A percentile compares a stretch with the other conserved stretches of the same genome.
phyloP scores from a whole-genome alignment of 2,888 invertebrate genomes.

The Listrodromus nycthemerus region DNA sequence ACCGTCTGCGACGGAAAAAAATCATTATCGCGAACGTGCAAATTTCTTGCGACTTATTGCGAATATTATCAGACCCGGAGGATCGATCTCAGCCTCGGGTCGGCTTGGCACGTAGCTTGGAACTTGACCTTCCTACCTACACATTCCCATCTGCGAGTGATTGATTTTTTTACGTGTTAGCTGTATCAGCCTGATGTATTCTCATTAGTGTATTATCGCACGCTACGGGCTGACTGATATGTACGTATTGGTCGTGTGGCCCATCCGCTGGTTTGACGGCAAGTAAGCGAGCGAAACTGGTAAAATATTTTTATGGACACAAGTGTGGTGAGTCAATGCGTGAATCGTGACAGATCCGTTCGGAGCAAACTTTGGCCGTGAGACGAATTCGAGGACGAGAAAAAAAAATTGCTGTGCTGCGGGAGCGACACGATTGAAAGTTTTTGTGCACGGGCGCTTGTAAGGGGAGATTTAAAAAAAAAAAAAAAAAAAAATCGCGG shows the following conservation, averaged over 20 bases:
- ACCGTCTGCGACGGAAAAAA: no score
- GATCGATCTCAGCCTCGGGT: neutral
- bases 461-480: neutral
- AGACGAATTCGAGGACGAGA: constrained; percentile 46
- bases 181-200: constrained; percentile 15
- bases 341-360: constrained; percentile 28
- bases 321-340: neutral
- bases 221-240: constrained; percentile 27
- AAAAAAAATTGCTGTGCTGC: constrained; percentile 21
- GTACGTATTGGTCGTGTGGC: constrained; percentile 42
- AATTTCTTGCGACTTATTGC: neutral
- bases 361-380: constrained; percentile 39
- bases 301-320: constrained; percentile 27
- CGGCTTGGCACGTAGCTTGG: neutral
- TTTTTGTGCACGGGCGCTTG: neutral
- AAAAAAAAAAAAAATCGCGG: constrained; percentile 59
- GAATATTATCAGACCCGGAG: neutral
- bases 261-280: constrained; percentile 45
- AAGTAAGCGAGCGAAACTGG: constrained; percentile 60
- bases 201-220: constrained; percentile 39
- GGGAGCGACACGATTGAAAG: neutral
- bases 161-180: constrained; percentile 14
- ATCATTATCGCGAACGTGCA: neutral
- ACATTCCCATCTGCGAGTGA: constrained; percentile 64
- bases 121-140: constrained; percentile 1